Evolutionary conservation across 2,797 vertebrate species (phyloP).

Genomic region (Sylvilagus floridanus): DNA sequence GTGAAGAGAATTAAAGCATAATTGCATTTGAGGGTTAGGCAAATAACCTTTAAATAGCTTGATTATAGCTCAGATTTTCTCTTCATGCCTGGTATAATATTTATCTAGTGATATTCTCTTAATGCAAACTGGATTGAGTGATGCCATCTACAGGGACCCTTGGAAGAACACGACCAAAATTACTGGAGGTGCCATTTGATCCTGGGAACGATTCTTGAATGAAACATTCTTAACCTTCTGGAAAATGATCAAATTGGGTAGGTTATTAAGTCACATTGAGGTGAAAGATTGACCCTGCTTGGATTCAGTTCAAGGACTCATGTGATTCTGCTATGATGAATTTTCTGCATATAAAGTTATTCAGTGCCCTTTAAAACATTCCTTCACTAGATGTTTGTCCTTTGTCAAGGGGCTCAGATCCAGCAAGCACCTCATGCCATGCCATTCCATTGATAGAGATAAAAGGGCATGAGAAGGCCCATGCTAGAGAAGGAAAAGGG

Average conservation of each 20-base stretch:
- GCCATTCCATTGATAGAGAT: neutral
- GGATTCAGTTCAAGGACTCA: neutral
- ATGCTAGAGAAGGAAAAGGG: neutral
- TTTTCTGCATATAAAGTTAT: neutral
- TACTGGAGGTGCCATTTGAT: neutral
- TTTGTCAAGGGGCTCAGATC: neutral
- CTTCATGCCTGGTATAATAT: neutral
- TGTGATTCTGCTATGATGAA: neutral
- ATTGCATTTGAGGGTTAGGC: neutral
- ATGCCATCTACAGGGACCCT: neutral
- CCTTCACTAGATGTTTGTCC: neutral
- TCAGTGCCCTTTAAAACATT: neutral
- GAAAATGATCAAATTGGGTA: neutral
- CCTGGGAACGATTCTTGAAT: neutral
- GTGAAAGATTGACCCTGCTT: neutral
- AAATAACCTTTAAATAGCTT: constrained; percentile 40
- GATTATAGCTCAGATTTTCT: neutral
- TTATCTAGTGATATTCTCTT: neutral
- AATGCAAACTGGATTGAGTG: neutral
- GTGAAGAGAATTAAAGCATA: constrained; percentile 13
- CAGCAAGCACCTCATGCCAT: neutral
- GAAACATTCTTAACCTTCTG: neutral
- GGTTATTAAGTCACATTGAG: neutral
- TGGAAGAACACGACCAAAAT: neutral
- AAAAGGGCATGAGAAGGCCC: neutral